Conservation (phyloP, 2,113 vertebrate species). For the Lamprologus ornatipinnis region DNA sequence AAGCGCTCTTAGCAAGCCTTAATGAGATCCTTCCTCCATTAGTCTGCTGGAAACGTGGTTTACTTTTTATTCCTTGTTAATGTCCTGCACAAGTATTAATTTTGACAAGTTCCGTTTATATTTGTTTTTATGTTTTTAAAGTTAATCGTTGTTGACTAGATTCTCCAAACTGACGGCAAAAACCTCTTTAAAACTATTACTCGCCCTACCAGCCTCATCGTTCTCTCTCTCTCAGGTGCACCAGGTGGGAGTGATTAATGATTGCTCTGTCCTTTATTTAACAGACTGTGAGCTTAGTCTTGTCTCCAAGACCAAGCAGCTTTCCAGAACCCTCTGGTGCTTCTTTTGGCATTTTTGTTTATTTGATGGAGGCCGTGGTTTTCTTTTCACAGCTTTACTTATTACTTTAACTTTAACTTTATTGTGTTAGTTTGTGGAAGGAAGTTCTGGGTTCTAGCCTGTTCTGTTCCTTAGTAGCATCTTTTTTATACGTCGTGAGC, state of each 20-base stretch:
- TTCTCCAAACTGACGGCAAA: neutral
- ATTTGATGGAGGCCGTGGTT: rapidly evolving
- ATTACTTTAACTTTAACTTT: neutral
- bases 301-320: neutral
- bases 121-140: neutral
- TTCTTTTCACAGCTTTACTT: neutral
- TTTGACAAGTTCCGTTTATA: neutral
- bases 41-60: neutral
- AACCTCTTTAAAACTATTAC: neutral
- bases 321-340: neutral
- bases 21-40: rapidly evolving
- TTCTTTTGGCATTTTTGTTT: neutral
- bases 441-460: neutral
- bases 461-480: neutral
- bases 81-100: neutral
- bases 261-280: neutral
- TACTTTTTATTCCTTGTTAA: neutral
- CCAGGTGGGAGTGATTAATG: neutral
- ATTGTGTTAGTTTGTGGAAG: neutral
- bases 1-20: rapidly evolving
- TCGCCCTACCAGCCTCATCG: rapidly evolving
- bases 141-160: neutral
- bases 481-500: neutral
- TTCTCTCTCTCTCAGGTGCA: neutral
- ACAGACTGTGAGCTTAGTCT: neutral